Evolutionary conservation across 1,140 invertebrate species (phyloP).

Genomic region (Atta texana): DNA sequence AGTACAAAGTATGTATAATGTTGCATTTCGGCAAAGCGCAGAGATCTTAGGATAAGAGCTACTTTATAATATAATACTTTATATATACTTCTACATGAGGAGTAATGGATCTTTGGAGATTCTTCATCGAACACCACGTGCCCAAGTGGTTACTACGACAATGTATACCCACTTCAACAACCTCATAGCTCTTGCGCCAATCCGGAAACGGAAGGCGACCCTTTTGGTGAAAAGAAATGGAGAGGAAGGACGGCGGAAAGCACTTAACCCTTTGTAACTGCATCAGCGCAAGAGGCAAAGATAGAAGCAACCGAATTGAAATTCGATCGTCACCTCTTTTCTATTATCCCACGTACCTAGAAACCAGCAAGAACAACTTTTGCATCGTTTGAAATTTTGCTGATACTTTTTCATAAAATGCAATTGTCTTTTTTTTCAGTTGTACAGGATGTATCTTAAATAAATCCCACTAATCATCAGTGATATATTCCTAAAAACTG

Average conservation of each 20-base stretch:
- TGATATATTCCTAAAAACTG: too few species aligned
- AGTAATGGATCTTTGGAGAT: conserved; percentile 76
- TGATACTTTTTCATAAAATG: conserved; percentile 5
- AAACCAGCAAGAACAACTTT: not conserved
- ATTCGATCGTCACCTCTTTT: conserved; percentile 75
- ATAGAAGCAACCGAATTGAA: conserved; percentile 71
- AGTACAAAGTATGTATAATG: not conserved
- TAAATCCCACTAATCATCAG: too few species aligned
- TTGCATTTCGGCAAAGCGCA: conserved; percentile 12
- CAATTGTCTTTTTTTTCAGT: too few species aligned
- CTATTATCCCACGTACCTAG: conserved; percentile 38
- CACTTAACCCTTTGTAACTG: conserved; percentile 82
- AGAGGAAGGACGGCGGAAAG: conserved; percentile 69
- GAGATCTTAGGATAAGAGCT: conserved; percentile 41
- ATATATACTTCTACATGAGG: conserved; percentile 67
- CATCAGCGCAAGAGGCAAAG: conserved; percentile 44
- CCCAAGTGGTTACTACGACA: conserved; percentile 80
- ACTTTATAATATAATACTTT: conserved; percentile 18
- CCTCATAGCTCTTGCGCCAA: conserved; percentile 79
- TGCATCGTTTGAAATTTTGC: conserved; percentile 17
- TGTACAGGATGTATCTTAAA: too few species aligned
- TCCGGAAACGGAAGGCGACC: conserved; percentile 84
- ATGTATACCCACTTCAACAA: conserved; percentile 78
- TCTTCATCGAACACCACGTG: conserved; percentile 82
- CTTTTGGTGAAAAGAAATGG: conserved; percentile 68